Conservation (phyloP, 2,113 vertebrate species). For the Nansenia antarctica region DNA sequence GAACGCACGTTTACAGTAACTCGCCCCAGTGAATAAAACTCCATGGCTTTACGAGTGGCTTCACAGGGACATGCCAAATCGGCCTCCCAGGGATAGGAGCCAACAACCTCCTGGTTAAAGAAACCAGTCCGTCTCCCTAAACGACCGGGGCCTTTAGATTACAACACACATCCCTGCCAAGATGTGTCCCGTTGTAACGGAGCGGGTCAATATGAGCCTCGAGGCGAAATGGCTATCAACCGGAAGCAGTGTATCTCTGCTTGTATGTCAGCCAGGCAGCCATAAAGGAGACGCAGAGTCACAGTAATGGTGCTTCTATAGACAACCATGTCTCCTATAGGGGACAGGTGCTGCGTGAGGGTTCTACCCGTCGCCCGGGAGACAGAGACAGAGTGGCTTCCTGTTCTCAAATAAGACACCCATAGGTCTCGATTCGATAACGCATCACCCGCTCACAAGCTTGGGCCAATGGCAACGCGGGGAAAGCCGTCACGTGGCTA, state of each 20-base stretch:
- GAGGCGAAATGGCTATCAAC: slow-evolving; percentile 46
- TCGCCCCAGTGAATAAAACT: slow-evolving; percentile 32
- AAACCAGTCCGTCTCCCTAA: slow-evolving; percentile 31
- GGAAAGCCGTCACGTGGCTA: slow-evolving; percentile 54
- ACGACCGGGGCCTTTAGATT: slow-evolving; percentile 45
- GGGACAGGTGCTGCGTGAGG: not conserved
- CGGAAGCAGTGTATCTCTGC: slow-evolving; percentile 55
- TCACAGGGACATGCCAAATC: slow-evolving; percentile 6
- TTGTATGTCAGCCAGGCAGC: slow-evolving; percentile 36
- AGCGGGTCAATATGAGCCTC: slow-evolving; percentile 55
- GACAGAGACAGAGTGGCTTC: slow-evolving; percentile 51
- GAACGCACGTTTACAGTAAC: too few species aligned
- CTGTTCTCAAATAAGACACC: slow-evolving; percentile 55
- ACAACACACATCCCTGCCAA: slow-evolving; percentile 52
- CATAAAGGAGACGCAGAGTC: slow-evolving; percentile 7
- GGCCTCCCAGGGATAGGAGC: slow-evolving; percentile 41
- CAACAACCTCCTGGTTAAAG: slow-evolving; percentile 25
- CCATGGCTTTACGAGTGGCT: slow-evolving; percentile 33
- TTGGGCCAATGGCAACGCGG: slow-evolving; percentile 50
- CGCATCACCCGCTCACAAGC: slow-evolving; percentile 28
- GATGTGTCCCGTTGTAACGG: slow-evolving; percentile 53
- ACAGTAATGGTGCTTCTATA: slow-evolving; percentile 38
- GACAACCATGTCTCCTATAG: slow-evolving; percentile 38
- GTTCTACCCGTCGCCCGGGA: slow-evolving; percentile 45
- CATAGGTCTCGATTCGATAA: slow-evolving; percentile 60